Evolutionary conservation across 2,888 invertebrate species (phyloP).

Genomic region (Rhingia campestris): DNA sequence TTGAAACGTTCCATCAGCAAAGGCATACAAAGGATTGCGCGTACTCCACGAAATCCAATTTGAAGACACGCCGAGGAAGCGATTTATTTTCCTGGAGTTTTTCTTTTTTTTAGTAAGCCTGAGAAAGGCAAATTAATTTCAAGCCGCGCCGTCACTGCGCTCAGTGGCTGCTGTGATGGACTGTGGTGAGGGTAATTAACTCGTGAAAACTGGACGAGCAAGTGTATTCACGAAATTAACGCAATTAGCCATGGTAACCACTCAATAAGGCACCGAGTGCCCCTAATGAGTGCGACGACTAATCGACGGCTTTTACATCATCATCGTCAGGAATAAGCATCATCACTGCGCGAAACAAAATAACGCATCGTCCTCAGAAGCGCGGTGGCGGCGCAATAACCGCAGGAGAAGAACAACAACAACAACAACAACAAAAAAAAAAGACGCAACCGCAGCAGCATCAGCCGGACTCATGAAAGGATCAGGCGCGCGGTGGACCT

Average conservation of each 20-base stretch:
- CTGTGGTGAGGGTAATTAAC: slow-evolving; percentile 60
- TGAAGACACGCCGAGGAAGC: slow-evolving; percentile 46
- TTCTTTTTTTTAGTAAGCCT: slow-evolving; percentile 18
- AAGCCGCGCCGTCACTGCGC: slow-evolving; percentile 26
- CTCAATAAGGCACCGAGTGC: slow-evolving; percentile 75
- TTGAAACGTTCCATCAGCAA: slow-evolving; percentile 69
- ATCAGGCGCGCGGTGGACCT: slow-evolving; percentile 63
- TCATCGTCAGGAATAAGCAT: slow-evolving; percentile 40
- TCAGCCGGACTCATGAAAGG: slow-evolving; percentile 63
- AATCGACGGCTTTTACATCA: slow-evolving; percentile 73
- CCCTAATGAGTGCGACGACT: slow-evolving; percentile 74
- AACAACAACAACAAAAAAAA: slow-evolving; percentile 5
- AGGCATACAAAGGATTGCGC: slow-evolving; percentile 15
- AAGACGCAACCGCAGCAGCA: slow-evolving; percentile 15
- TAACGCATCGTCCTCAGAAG: no score
- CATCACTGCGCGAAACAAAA: neutral
- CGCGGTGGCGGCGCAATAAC: no score
- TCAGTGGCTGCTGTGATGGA: neutral
- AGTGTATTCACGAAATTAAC: slow-evolving; percentile 64
- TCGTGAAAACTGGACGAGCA: slow-evolving; percentile 53
- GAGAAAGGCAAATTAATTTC: slow-evolving; percentile 67
- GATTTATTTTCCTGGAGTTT: slow-evolving; percentile 37
- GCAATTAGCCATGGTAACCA: slow-evolving; percentile 75
- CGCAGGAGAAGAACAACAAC: no score
- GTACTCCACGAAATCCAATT: slow-evolving; percentile 66